Base-by-base conservation (phyloP, 37 sponge, comb jelly and placozoan genomes). In the Dysidea cf. avara region DNA sequence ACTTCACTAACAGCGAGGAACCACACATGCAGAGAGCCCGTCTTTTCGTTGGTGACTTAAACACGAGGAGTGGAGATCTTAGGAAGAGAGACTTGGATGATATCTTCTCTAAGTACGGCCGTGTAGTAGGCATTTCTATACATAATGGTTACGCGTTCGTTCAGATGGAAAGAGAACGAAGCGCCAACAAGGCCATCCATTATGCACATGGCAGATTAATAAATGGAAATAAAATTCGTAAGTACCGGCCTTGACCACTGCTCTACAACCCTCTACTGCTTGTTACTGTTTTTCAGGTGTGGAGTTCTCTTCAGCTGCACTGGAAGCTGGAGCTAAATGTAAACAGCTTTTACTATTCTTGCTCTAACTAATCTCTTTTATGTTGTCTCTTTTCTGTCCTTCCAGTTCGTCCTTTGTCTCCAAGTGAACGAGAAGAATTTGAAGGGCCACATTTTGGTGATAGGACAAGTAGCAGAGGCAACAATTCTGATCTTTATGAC, bases 311-410 rank as follows among this genome's bases (percentile, higher is more conserved):
- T 69, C 68, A 34, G 87, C 87, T 32, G 87, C 87, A 36, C 34
- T 75, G 25, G 69, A 86, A 52, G 76, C 87, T 54, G 87, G 87
- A 74, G 87, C 87, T 32, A 86, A 74, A 80, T 70, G 81, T 79
- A 80, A 80, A 36, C 47, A 18, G 2, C 26, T 31, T 72, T 57
- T 20, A n/a, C 55, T 43, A 22, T 34, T 25, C 5, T 33, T 18
- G 7, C 57, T 56, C 11, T 11, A 32, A 35, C 2, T 65, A 35
- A 4, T 38, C 32, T 65, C 40, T 33, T 65, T n/a, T 31, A 17
- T 16, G 28, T 61, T 61, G 5, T 20, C 62, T 2, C 2, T 4
- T 7, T 24, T 22, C 31, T 63, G 32, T 33, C 21, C 20, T 7
- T 63, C 38, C 18, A 38, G 3, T 32, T 63, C 38, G 21, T 1